Base-by-base conservation (phyloP, 2,888 invertebrate genomes). In the Tetanocera ferruginea region DNA sequence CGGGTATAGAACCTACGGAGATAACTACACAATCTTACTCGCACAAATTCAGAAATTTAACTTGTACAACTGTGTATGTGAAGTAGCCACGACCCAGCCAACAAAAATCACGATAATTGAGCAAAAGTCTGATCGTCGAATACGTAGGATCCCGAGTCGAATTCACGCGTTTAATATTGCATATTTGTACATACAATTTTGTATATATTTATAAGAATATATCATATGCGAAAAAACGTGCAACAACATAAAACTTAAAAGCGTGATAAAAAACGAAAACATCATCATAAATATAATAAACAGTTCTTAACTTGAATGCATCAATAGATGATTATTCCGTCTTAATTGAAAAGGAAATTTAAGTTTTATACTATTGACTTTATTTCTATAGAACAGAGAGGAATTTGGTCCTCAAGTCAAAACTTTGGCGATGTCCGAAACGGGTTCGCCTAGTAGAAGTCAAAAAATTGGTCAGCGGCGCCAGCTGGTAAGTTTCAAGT, bases 401-500 rank as follows among this genome's bases (percentile, higher is more conserved):
- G 43, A 43, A 43, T 43, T 43, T 43, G 43, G 14, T 43, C 43
- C 43, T 11, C 43, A 14, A 43, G 11, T 43, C 11, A 55, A n/a
- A 25, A 34, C 57, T 67, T 79, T 75, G 83, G 86, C 85, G 86
- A 89, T 89, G 89, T 89, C 90, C 86, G 90, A 89, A 86, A 87
- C 89, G 85, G 89, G 87, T 86, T 89, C 88, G 85, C 86, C 86
- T 84, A 86, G 85, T 82, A 87, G 87, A 84, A 87, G 84, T 83
- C 84, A 85, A 76, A 88, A 85, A 85, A 85, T 85, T 83, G 87
- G 84, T 79, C 86, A 81, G 70, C 89, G 90, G 76, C 89, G 89
- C 81, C 89, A 90, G 86, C 86, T 90, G 89, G 89, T 90, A 84
- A 88, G 89, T 89, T 83, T 25, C 17, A 34, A 34, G 23, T n/a